Base-by-base conservation (phyloP, 2,113 vertebrate genomes). In the Meles meles region DNA sequence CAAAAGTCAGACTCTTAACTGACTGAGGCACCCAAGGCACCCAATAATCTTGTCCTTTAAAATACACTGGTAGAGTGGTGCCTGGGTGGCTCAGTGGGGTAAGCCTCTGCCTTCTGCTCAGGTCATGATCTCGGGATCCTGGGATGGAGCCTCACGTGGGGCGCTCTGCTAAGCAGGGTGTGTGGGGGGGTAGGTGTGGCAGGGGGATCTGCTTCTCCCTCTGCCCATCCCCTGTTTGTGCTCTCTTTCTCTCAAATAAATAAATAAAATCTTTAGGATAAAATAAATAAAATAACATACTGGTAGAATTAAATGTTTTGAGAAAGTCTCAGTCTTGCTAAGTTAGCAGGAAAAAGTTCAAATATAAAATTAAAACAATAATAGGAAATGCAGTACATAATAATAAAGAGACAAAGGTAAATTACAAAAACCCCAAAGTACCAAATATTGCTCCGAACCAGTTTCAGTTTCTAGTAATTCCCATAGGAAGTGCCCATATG, bases 391-490 rank as follows among this genome's bases (percentile, higher is more conserved):
- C 4, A 82, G 18, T 55, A 67, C 42, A 12, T 79, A 29, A 81
- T 42, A 93, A 63, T 61, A 93, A 86, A 37, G 42, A 94, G 90
- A 89, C n/a, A 12, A 81, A 69, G 65, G 37, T 95, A 80, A 95
- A 89, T n/a, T 31, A 90, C 17, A 63, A 52, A 96, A 96, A 84
- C 49, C 72, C 14, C 42, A 63, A 93, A 92, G 47, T 44, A 52
- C 52, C 57, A 52, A 86, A 72, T 79, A 67, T 17, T 80, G 86
- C 52, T 90, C 81, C 59, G 83, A 96, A 96, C 55, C 44, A 93
- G 76, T 88, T 97, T 96, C 37, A 42, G 88, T 81, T 93, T 97
- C 90, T 74, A 93, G 37, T 47, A 96, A 82, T 97, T 86, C 81
- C 71, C 76, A 34, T 34, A 47, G n/a, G 90, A 95, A 95, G 55